Evolutionary conservation across 1,140 invertebrate species (phyloP).

Genomic region (Chionoecetes opilio): DNA sequence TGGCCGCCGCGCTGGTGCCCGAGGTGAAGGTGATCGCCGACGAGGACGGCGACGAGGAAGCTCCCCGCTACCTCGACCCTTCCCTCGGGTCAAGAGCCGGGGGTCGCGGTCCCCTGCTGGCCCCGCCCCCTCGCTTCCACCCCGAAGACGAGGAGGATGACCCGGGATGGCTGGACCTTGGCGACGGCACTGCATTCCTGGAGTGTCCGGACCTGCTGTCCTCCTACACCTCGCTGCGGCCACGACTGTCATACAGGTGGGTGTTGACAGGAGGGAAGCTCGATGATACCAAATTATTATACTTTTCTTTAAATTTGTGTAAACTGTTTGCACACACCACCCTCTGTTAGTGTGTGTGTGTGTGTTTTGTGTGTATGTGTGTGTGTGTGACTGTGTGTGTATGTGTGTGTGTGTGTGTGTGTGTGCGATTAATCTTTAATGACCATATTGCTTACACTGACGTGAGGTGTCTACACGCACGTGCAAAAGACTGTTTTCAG

Average conservation of each 20-base stretch:
- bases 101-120: slow-evolving; percentile 59
- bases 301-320: too few relatives aligned
- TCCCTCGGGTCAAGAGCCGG: slow-evolving; percentile 52
- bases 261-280: not conserved
- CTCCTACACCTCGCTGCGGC: slow-evolving; percentile 65
- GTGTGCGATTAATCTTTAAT: too few relatives aligned
- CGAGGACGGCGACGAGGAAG: slow-evolving; percentile 59
- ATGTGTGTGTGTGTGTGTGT: too few relatives aligned
- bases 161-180: slow-evolving; percentile 62
- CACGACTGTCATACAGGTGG: slow-evolving; percentile 70
- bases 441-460: too few relatives aligned
- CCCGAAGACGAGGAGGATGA: slow-evolving; percentile 69
- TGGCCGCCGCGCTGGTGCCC: slow-evolving; percentile 70
- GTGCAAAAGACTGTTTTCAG: too few relatives aligned
- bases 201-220: slow-evolving; percentile 63
- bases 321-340: too few relatives aligned
- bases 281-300: too few relatives aligned
- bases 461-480: too few relatives aligned
- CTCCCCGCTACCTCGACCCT: slow-evolving; percentile 51
- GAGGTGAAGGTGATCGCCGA: slow-evolving; percentile 72
- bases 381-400: too few relatives aligned
- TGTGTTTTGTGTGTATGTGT: too few relatives aligned
- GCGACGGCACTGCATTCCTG: slow-evolving; percentile 51
- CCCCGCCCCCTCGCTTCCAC: slow-evolving; percentile 68
- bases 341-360: too few relatives aligned